Percentiles rank a stretch among this genome's conserved stretches.
These are phyloP conservation scores for Gonatopus flavifemur DNA, from an alignment of 1,140 invertebrate genomes.

Conservation along the genomic window DNA sequence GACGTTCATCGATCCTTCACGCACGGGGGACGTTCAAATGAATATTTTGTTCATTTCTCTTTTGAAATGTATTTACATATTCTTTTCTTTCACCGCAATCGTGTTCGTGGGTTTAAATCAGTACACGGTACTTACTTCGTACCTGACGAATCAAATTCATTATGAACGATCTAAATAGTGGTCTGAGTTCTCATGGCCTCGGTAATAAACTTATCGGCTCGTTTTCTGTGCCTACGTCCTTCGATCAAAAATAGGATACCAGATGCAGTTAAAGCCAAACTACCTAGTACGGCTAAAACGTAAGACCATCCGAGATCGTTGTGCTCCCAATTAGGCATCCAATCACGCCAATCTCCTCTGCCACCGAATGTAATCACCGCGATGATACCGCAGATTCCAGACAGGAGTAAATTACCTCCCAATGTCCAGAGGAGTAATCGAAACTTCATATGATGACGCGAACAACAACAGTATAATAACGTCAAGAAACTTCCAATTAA, in stretches of 20 bases:
- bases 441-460: constrained; percentile 76
- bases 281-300: constrained; percentile 80
- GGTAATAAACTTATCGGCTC: constrained; percentile 65
- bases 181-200: constrained; percentile 50
- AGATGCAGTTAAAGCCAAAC: constrained; percentile 70
- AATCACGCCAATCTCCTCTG: constrained; percentile 85
- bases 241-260: constrained; percentile 82
- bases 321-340: constrained; percentile 96
- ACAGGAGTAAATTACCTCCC: constrained; percentile 70
- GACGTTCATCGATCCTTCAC: no score
- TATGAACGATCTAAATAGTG: constrained; percentile 32
- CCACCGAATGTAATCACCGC: constrained; percentile 81
- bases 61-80: no score
- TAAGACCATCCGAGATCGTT: constrained; percentile 96
- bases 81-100: no score
- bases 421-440: constrained; percentile 71
- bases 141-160: no score
- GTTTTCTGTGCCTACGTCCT: constrained; percentile 72
- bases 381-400: constrained; percentile 76
- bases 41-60: no score
- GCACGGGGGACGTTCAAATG: no score
- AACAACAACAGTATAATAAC: constrained; percentile 73
- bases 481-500: constrained; percentile 73
- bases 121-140: no score
- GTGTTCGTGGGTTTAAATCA: no score